Evolutionary conservation across 2,888 invertebrate species (phyloP).

Genomic region (Oligia latruncula): DNA sequence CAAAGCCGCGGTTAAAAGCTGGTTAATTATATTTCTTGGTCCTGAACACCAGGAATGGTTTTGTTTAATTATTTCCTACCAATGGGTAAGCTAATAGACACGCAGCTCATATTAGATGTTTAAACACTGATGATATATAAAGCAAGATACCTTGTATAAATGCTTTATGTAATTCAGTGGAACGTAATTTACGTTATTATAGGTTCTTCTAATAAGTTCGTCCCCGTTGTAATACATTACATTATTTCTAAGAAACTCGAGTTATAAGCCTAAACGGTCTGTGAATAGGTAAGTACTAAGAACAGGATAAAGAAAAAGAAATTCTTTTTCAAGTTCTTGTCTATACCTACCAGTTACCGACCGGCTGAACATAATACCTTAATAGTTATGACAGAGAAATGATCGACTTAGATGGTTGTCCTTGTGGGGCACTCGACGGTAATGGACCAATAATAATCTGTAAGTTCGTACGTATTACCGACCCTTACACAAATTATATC

Average conservation of each 20-base stretch:
- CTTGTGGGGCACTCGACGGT: background rate
- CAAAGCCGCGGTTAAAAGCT: no score
- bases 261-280: background rate
- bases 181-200: background rate
- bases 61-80: no score
- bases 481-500: constrained; percentile 25
- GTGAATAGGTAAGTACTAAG: background rate
- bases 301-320: background rate
- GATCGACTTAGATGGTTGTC: constrained; percentile 5
- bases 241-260: background rate
- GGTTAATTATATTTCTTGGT: background rate
- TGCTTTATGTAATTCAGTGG: background rate
- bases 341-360: background rate
- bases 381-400: constrained; percentile 22
- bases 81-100: background rate
- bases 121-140: background rate
- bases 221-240: background rate
- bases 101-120: background rate
- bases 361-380: background rate
- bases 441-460: constrained; percentile 35
- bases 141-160: background rate
- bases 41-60: background rate
- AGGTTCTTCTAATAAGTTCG: background rate
- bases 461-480: constrained; percentile 35
- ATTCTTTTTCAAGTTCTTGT: background rate